Conservation (phyloP, 2,888 invertebrate genomes). For the Drosophila nigricruria region DNA sequence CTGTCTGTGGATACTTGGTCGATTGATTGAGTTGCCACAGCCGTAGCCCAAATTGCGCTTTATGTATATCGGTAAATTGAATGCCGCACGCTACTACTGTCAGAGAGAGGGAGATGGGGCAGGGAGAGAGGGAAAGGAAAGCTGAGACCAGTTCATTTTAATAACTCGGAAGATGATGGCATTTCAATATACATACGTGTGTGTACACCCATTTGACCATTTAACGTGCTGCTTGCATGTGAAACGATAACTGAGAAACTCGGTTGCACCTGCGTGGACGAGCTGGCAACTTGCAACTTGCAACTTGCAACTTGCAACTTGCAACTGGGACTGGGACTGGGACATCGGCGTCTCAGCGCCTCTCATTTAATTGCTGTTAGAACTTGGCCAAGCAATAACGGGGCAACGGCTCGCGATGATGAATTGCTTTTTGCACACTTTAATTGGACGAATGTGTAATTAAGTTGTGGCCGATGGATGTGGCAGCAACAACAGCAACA, state of each 20-base stretch:
- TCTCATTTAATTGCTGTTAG: constrained; percentile 69
- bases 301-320: constrained; percentile 12
- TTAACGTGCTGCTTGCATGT: constrained; percentile 77
- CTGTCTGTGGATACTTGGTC: constrained; percentile 10
- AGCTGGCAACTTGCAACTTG: constrained; percentile 14
- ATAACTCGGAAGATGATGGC: constrained; percentile 62
- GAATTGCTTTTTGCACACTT: constrained; percentile 83
- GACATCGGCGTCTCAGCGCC: constrained; percentile 30
- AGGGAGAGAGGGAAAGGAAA: neutral
- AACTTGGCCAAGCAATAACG: constrained; percentile 68
- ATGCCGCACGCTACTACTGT: constrained; percentile 19
- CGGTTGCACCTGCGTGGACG: constrained; percentile 71
- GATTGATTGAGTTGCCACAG: constrained; percentile 60
- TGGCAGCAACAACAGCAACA: constrained; percentile 12
- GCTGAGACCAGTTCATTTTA: constrained; percentile 54
- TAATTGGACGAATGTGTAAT: constrained; percentile 84
- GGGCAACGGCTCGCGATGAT: constrained; percentile 66
- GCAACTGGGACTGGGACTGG: neutral
- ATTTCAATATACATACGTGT: constrained; percentile 54
- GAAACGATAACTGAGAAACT: constrained; percentile 70
- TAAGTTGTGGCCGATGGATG: constrained; percentile 78
- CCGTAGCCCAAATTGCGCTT: constrained; percentile 36
- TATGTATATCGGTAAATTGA: constrained; percentile 58
- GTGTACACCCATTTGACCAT: constrained; percentile 57
- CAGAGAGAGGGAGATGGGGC: neutral